phyloP scores from a whole-genome alignment of 2,888 invertebrate species.

The Zaprionus lineosus region DNA sequence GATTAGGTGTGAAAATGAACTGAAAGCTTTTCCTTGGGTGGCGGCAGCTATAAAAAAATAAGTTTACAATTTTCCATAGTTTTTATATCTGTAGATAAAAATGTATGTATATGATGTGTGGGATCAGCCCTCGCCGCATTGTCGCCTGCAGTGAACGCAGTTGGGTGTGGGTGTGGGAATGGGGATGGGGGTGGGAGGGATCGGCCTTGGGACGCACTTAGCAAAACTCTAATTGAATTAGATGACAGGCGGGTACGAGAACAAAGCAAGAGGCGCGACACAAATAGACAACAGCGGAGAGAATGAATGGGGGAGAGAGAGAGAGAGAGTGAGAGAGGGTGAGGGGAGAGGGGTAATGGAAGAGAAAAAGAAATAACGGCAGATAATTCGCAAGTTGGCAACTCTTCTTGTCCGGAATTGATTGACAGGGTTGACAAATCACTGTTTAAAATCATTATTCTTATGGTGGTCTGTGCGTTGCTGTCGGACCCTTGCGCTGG shows the following conservation, averaged over 20 bases:
- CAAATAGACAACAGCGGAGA: conserved; percentile 10
- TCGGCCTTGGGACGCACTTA: conserved; percentile 68
- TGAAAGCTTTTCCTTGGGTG: too few relatives aligned
- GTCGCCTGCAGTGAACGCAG: conserved; percentile 5
- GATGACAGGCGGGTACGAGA: conserved; percentile 37
- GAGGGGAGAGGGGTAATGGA: neutral
- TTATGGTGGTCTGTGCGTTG: conserved; percentile 3
- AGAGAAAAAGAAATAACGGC: too few relatives aligned
- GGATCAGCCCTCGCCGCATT: conserved; percentile 3
- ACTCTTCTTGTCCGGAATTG: conserved; percentile 54
- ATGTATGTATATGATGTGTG: neutral
- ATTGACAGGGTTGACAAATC: conserved; percentile 64
- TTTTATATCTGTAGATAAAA: neutral
- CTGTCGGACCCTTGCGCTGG: too few relatives aligned
- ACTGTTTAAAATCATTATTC: conserved; percentile 48
- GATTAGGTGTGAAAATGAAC: too few relatives aligned
- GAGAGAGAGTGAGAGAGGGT: neutral
- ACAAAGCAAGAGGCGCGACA: conserved; percentile 17
- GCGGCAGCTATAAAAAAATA: too few relatives aligned
- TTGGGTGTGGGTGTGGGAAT: neutral
- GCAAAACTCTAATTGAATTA: conserved; percentile 76
- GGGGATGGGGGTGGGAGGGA: neutral
- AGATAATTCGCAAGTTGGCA: conserved; percentile 34
- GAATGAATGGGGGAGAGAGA: conserved; percentile 12
- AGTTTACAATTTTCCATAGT: too few relatives aligned